These are phyloP conservation scores for Prunella strophiata DNA, from an alignment of 2,797 vertebrate species.

Conservation along the genomic window DNA sequence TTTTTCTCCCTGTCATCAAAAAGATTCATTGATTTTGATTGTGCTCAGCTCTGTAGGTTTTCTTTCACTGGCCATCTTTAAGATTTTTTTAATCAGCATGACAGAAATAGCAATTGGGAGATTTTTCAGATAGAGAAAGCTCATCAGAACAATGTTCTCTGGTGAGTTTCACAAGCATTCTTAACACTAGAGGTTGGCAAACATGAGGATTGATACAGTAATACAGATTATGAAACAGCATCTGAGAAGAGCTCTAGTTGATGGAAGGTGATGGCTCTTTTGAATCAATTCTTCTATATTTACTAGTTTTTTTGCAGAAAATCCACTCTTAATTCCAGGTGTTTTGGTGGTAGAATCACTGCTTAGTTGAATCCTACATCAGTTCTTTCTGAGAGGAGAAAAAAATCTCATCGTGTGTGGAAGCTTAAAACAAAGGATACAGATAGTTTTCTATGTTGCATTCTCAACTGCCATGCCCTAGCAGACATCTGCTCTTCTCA, in stretches of 20 bases:
- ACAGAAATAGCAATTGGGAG: background rate
- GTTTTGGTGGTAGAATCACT: background rate
- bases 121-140: background rate
- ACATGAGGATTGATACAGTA: fast-evolving
- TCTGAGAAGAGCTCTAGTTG: background rate
- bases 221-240: background rate
- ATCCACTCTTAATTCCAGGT: background rate
- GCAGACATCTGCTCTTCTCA: background rate
- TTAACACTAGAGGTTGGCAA: background rate
- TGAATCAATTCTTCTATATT: background rate
- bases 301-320: background rate
- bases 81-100: background rate
- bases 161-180: background rate
- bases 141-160: background rate
- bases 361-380: background rate
- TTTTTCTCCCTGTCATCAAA: background rate
- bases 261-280: background rate
- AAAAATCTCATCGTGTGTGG: fast-evolving
- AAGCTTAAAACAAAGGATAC: background rate
- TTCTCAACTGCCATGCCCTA: background rate
- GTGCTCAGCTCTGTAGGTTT: background rate
- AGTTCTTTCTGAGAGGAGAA: background rate
- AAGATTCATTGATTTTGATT: background rate
- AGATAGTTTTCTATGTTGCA: fast-evolving
- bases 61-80: background rate